Evolutionary conservation across 1,140 invertebrate species (phyloP), one percentile per base, ranked within the genome.

Genomic region (Parasteatoda tepidariorum): DNA sequence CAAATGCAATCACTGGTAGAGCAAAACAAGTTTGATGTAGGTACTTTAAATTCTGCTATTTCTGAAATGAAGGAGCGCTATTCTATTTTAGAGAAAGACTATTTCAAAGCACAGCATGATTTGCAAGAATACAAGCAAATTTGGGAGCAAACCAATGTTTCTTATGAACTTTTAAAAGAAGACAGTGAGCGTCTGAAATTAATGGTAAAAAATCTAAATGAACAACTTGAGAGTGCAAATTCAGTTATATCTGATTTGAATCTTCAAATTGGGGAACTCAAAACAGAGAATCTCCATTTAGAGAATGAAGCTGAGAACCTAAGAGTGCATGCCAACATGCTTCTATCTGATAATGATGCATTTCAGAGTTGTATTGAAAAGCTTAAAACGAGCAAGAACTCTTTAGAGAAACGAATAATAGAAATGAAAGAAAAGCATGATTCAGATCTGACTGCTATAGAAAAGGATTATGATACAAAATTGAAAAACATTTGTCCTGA

Each of bases 241-340:
- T 55, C 28, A 33, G 73, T 73, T 73, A 26, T 64, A 22, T 28
- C 33, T 18, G 68, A 83, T 3, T 18, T 73, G 6, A 54, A 64
- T 18, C 9, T 24, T 0, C 26, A 83, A 9, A 11, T 64, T 6
- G 55, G 7, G 7, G 24, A 73, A 33, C 13, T 83, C 2, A 54
- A 30, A 54, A 73, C 22, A 34, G 79, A 83, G 54, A 83, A 73
- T 54, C 18, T 33, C 2, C 59, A 64, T 54, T 55, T 71, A n/a
- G 30, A 55, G 18, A 67, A 83, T 33, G 79, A 83, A 66, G 57
- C 61, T 55, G 48, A 33, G 22, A 73, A 83, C 28, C 26, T 64
- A n/a, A 71, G 48, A 73, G 67, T 73, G 30, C 79, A 83, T 73
- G 30, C 68, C 18, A 54, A 83, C 24, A 83, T 83, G 79, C 24